Base-by-base conservation (phyloP, 2,888 invertebrate genomes). In the Macaria liturata region DNA sequence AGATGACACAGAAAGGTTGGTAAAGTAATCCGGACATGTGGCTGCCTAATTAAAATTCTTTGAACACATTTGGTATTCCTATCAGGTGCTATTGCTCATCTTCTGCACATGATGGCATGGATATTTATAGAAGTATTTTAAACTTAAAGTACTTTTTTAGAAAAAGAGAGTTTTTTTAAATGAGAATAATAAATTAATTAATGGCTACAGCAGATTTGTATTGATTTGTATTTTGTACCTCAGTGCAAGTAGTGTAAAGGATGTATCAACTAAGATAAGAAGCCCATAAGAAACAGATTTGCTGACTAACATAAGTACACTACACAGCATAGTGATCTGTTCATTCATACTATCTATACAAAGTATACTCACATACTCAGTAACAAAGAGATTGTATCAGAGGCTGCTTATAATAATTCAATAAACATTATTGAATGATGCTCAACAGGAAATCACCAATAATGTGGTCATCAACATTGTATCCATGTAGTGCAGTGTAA, bases 391-490 rank as follows among this genome's bases (percentile, higher is more conserved):
- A 54, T 50, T 49, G 51, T 49, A 32, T 37, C 48, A 44, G 34
- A 30, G 59, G 50, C 47, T 54, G 54, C 58, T 64, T 69, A 74
- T 78, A 76, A 80, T 81, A 83, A 87, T 86, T 84, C 79, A 81
- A 83, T 83, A 80, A 83, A 76, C 76, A 81, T 82, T 66, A 82
- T 83, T 82, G 83, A 78, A 84, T 80, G 79, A 78, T 76, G 77
- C 63, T 72, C 71, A 76, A 76, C 90, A 89, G 91, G 90, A 90
- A 84, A 84, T 83, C 74, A 75, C 71, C 87, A 88, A 90, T 91
- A 84, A 88, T 59, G 78, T 74, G 75, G 79, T 78, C 83, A 79
- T 75, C 81, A 69, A 66, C 63, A 54, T 58, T 55, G 48, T 56
- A 51, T 64, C 51, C 65, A 62, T 72, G 70, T 71, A 72, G 59